Base-by-base conservation (phyloP, 2,113 vertebrate genomes). In the Plectropomus leopardus region DNA sequence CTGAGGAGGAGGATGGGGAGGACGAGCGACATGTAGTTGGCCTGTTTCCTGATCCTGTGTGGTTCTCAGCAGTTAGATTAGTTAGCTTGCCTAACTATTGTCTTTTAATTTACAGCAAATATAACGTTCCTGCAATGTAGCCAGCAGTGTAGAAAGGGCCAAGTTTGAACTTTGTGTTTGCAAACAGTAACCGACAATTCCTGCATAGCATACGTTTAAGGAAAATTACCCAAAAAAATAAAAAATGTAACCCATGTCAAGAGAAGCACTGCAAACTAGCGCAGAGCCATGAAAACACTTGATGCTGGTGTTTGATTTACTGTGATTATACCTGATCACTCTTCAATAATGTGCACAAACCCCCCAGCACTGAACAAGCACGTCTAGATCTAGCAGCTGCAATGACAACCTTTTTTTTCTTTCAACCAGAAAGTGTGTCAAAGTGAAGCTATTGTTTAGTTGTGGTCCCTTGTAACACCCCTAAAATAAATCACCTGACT, bases 381-480 rank as follows among this genome's bases (percentile, higher is more conserved):
- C 70, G n/a, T n/a, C n/a, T n/a, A n/a, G n/a, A 71, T 76, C 55
- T 61, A 80, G 70, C 82, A 85, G 80, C 87, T 79, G 77, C 64
- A 82, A 51, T n/a, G 44, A 68, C 72, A 32, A 73, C 48, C 36
- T 60, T 58, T 21, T 65, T 51, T 42, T 60, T 36, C 47, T 44
- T 64, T 53, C 16, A 76, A 83, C 69, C 72, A 82, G 72, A 77
- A 70, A 15, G 53, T 82, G 68, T 87, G 73, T 85, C 78, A 85
- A 85, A 83, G 65, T 84, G 24, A 86, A 78, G 78, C 78, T 84
- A 80, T 82, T 4, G 40, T 83, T 86, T 86, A 75, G 82, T 82
- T 85, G 91, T 92, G 91, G 91, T 94, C 93, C 92, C 90, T 65
- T 91, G 77, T 88, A 91, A 94, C 92, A 89, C 80, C 89, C 85